Evolutionary conservation across 2,888 invertebrate species (phyloP), one percentile per base, ranked within the genome.

Genomic region (Parnassius smintheus): DNA sequence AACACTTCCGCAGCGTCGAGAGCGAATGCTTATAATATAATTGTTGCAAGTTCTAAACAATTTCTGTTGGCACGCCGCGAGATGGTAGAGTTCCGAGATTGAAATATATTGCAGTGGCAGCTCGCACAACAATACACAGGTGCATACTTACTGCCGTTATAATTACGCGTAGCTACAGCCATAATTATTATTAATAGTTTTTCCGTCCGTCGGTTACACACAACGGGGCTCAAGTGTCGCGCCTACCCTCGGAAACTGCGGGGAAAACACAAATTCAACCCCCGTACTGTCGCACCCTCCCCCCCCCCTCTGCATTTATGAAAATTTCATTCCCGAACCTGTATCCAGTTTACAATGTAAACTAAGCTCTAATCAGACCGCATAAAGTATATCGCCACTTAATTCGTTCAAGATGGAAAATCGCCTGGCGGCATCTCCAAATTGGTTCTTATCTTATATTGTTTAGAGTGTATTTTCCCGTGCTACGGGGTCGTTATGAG

Each of bases 241-340:
- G 49, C 78, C 72, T 80, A 78, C 83, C 80, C 83, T 77, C 75
- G 74, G 78, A 81, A 81, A 75, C 79, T 77, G 79, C 80, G 80
- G 84, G 82, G 83, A 83, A 87, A 81, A 86, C 85, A 85, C 85
- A 86, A 82, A 85, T 80, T 70, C 69, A 75, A 75, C 74, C 77
- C 75, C 75, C 64, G 65, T 65, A 65, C 68, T 65, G 70, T 46
- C 61, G 69, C 73, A 69, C 68, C 71, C 65, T 52, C 52, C 13
- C 70, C 66, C 68, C 68, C 66, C 66, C 67, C 68, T 73, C 69
- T 75, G 81, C 84, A 84, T 84, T 90, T 90, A 89, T 90, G 89
- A 87, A 90, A 90, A 86, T 89, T 88, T 88, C 87, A 92, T 92
- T 91, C 89, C 83, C 83, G 86, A 88, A 83, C 81, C 75, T 73